Evolutionary conservation across 2,888 invertebrate genomes (phyloP).

Genomic region (Synanthedon vespiformis): DNA sequence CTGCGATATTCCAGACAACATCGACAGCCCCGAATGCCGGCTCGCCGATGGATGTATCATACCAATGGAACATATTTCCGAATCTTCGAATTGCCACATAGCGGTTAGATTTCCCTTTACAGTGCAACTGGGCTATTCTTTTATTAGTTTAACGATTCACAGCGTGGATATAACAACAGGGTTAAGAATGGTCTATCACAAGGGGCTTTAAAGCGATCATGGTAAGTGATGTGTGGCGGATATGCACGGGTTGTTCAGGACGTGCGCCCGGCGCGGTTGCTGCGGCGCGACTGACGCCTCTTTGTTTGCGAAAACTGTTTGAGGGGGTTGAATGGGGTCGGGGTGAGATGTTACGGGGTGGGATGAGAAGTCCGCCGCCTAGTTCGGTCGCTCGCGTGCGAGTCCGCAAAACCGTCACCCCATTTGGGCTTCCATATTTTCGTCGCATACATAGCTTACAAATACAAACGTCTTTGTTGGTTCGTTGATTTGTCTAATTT

Average conservation of each 20-base stretch:
- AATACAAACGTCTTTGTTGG: too few relatives aligned
- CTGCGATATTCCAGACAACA: slow-evolving; percentile 54
- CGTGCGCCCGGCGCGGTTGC: slow-evolving; percentile 44
- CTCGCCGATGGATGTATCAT: slow-evolving; percentile 79
- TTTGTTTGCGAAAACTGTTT: slow-evolving; percentile 7
- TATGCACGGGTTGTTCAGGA: slow-evolving; percentile 21
- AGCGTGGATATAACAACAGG: background rate
- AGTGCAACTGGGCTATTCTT: background rate
- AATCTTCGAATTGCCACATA: slow-evolving; percentile 78
- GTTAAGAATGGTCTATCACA: slow-evolving; percentile 22
- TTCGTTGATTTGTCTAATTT: too few relatives aligned
- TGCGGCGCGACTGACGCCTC: slow-evolving; percentile 50
- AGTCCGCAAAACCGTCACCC: slow-evolving; percentile 1
- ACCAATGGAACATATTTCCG: slow-evolving; percentile 87
- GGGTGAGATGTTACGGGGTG: slow-evolving; percentile 38
- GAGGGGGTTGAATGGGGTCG: slow-evolving; percentile 15
- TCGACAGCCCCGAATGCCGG: slow-evolving; percentile 78
- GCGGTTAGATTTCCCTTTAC: slow-evolving; percentile 1
- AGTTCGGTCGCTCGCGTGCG: slow-evolving; percentile 23
- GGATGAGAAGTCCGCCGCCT: slow-evolving; percentile 7
- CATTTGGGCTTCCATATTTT: too few relatives aligned
- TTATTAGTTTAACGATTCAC: slow-evolving; percentile 1
- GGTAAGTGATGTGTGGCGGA: slow-evolving; percentile 35
- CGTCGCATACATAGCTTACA: too few relatives aligned
- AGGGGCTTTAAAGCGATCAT: slow-evolving; percentile 38